Evolutionary conservation across 2,888 invertebrate genomes (phyloP).

Genomic region (Cataglyphis altisquamis): DNA sequence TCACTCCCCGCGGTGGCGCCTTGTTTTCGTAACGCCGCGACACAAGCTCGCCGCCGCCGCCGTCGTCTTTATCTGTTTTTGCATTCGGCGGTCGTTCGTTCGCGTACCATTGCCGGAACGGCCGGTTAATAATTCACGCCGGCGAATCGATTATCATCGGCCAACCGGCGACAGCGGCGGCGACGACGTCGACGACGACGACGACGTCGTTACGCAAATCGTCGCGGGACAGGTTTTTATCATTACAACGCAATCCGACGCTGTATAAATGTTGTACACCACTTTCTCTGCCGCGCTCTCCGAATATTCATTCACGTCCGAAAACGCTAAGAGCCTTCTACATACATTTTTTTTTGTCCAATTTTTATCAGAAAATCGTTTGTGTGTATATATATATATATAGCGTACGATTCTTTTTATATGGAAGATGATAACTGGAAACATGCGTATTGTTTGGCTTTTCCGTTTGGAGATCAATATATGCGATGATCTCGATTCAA

Average conservation of each 20-base stretch:
- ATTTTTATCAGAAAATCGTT: not conserved
- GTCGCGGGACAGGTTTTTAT: slow-evolving; percentile 54
- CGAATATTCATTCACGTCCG: slow-evolving; percentile 27
- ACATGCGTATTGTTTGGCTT: not conserved
- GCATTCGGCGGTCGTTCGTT: slow-evolving; percentile 51
- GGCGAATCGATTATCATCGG: slow-evolving; percentile 74
- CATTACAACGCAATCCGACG: slow-evolving; percentile 6
- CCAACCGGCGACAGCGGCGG: slow-evolving; percentile 40
- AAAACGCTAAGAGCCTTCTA: not conserved
- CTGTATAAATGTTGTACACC: slow-evolving; percentile 8
- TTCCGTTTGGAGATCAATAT: not conserved
- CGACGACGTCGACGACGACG: not conserved
- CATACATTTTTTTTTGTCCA: not conserved
- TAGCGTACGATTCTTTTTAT: slow-evolving; percentile 21
- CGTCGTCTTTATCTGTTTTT: slow-evolving; percentile 71
- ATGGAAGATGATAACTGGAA: not conserved
- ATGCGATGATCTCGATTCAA: not conserved
- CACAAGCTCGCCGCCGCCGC: slow-evolving; percentile 33
- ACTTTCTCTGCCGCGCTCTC: slow-evolving; percentile 22
- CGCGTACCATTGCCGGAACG: slow-evolving; percentile 60
- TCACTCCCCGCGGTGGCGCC: slow-evolving; percentile 70
- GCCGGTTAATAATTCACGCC: slow-evolving; percentile 69
- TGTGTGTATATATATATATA: too few relatives aligned
- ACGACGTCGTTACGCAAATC: slow-evolving; percentile 67
- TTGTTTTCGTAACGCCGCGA: slow-evolving; percentile 72